Percentiles rank a stretch among this genome's conserved stretches.
Conservation (phyloP, 2,113 vertebrate genomes). For the Ramphastos sulfuratus region DNA sequence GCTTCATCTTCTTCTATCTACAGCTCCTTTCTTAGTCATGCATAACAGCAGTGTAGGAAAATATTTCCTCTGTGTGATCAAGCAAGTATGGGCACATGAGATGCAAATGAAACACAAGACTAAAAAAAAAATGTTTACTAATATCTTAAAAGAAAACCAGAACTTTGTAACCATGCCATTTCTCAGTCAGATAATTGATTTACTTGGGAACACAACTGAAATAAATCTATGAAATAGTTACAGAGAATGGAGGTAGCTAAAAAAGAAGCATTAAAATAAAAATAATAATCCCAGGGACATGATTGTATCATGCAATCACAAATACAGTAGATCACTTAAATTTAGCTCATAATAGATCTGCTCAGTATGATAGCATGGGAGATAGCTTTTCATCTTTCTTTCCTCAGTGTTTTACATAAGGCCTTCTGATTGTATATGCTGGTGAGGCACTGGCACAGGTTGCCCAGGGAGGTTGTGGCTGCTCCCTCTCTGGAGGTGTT, state of each 20-base stretch:
- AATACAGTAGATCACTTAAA: neutral
- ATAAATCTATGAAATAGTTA: neutral
- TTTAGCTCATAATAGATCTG: neutral
- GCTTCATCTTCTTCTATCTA: constrained; percentile 41
- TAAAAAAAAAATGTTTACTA: neutral
- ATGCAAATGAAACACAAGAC: constrained; percentile 24
- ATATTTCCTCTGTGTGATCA: constrained; percentile 47
- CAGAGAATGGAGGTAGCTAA: neutral
- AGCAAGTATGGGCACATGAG: neutral
- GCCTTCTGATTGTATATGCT: neutral
- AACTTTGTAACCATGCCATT: neutral
- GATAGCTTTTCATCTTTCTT: neutral
- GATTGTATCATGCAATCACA: neutral
- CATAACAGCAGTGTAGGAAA: constrained; percentile 27
- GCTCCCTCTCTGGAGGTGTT: no score
- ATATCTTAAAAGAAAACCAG: constrained; percentile 7
- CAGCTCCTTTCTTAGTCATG: constrained; percentile 54
- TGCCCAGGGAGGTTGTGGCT: no score
- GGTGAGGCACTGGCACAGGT: no score
- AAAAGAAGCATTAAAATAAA: neutral
- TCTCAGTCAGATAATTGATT: neutral
- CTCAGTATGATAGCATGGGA: neutral
- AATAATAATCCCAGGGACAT: neutral
- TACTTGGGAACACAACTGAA: neutral
- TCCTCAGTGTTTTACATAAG: neutral